These are phyloP conservation scores for Mareca penelope DNA, from an alignment of 2,797 vertebrate genomes.

Conservation along the genomic window DNA sequence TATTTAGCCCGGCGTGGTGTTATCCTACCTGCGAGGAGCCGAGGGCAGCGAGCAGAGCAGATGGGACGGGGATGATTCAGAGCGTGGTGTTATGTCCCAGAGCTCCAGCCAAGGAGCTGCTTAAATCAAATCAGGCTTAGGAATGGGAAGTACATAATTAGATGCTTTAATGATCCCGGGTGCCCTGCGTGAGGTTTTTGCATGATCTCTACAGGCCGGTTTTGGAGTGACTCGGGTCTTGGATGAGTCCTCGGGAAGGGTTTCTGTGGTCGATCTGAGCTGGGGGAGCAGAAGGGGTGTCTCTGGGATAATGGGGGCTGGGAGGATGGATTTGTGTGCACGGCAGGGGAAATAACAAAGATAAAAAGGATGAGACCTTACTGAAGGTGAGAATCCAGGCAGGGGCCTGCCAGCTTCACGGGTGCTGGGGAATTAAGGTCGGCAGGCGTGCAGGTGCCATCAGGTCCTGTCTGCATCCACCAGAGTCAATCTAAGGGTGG, in stretches of 20 bases:
- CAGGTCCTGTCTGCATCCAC: neutral
- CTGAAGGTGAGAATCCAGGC: neutral
- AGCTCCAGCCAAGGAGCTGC: neutral
- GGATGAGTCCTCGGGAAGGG: neutral
- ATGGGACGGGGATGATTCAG: slow-evolving; percentile 45
- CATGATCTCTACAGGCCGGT: neutral
- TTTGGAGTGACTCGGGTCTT: neutral
- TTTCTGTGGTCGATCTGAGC: neutral
- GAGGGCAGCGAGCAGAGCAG: slow-evolving; percentile 44
- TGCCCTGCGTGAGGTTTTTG: slow-evolving; percentile 3
- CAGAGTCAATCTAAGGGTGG: neutral
- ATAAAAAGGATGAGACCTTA: neutral
- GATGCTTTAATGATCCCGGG: neutral
- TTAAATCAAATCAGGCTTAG: slow-evolving; percentile 46
- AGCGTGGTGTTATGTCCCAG: slow-evolving; percentile 11
- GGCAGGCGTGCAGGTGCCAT: neutral
- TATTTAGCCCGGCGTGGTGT: slow-evolving; percentile 37
- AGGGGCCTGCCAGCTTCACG: neutral
- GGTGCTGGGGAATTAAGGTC: neutral
- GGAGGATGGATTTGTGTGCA: neutral
- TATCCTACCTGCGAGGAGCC: slow-evolving; percentile 7
- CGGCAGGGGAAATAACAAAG: neutral
- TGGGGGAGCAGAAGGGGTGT: neutral
- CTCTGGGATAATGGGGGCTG: neutral
- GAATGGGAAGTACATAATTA: slow-evolving; percentile 25